Conservation (phyloP, 2,888 invertebrate genomes). For the Noctuana brunneofusca region DNA sequence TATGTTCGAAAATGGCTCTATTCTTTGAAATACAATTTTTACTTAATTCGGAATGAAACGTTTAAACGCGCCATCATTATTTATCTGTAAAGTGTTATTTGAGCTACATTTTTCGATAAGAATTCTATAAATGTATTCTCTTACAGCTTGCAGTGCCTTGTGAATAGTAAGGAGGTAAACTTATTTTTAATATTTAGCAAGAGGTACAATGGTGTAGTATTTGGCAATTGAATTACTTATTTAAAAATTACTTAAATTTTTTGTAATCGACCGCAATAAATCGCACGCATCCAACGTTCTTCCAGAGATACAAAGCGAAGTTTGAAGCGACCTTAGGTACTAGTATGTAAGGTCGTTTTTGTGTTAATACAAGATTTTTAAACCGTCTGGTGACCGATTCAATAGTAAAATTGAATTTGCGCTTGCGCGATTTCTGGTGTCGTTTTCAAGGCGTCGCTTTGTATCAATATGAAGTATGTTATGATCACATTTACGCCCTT, state of each 20-base stretch:
- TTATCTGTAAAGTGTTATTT: neutral
- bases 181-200: slow-evolving; percentile 34
- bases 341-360: no score
- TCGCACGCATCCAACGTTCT: neutral
- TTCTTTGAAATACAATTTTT: neutral
- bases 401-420: neutral
- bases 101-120: neutral
- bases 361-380: no score
- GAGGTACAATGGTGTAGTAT: slow-evolving; percentile 45
- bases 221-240: slow-evolving; percentile 42
- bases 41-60: slow-evolving; percentile 5
- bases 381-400: no score
- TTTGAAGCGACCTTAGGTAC: no score
- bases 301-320: neutral
- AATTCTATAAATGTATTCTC: slow-evolving; percentile 7
- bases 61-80: neutral
- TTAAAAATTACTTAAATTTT: neutral
- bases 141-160: slow-evolving; percentile 12
- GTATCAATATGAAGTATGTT: no score
- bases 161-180: slow-evolving; percentile 14
- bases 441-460: neutral
- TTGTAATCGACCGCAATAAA: neutral
- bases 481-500: no score
- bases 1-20: neutral
- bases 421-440: neutral